Conservation (phyloP, 2,797 vertebrate genomes). For the Thripadectes ignobilis region DNA sequence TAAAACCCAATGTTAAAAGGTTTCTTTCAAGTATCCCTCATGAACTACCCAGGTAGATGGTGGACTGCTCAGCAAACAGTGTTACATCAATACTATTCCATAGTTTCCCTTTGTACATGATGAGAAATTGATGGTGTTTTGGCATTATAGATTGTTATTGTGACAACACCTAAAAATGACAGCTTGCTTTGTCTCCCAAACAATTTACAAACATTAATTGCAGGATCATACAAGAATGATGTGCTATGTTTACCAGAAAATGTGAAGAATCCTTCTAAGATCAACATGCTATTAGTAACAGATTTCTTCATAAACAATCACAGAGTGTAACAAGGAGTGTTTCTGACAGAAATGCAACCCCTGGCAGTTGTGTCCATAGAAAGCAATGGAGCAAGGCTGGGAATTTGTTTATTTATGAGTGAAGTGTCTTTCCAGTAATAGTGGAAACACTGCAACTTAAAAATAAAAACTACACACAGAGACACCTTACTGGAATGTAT, state of each 20-base stretch:
- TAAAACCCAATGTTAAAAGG: background rate
- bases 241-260: constrained; percentile 17
- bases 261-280: constrained; percentile 18
- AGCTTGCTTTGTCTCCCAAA: background rate
- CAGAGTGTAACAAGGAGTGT: background rate
- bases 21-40: background rate
- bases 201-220: constrained; percentile 10
- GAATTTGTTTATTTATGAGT: constrained; percentile 23
- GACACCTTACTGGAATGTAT: constrained; percentile 1
- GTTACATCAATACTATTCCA: background rate
- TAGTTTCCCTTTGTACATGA: background rate
- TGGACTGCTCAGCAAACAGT: background rate
- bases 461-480: background rate
- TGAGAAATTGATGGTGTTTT: background rate
- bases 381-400: background rate
- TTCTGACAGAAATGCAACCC: background rate
- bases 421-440: constrained; percentile 55
- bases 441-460: background rate
- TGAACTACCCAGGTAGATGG: background rate
- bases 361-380: constrained; percentile 22
- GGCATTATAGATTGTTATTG: background rate
- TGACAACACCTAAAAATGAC: background rate
- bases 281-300: constrained; percentile 23
- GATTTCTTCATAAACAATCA: background rate
- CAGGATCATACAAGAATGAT: background rate